Evolutionary conservation across 2,113 vertebrate genomes (phyloP).

Genomic region (Campylorhamphus procurvoides): DNA sequence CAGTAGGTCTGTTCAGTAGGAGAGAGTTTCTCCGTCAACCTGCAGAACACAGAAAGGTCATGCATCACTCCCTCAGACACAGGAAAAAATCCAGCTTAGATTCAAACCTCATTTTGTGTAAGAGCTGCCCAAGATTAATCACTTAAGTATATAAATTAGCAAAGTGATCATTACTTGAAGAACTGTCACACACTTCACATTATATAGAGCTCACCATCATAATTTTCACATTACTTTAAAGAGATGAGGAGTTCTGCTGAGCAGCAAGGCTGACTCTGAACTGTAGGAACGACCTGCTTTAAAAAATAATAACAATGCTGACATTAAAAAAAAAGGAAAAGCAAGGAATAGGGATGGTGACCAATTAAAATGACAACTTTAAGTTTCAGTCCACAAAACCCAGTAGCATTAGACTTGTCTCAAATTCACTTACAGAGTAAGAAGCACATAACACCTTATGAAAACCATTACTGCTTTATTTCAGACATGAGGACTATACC

Average conservation of each 20-base stretch:
- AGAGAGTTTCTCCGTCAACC: background rate
- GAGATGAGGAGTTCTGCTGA: background rate
- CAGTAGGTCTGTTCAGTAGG: background rate
- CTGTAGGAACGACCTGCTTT: background rate
- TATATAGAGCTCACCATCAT: background rate
- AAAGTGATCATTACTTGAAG: background rate
- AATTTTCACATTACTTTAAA: background rate
- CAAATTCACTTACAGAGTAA: background rate
- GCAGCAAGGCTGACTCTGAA: background rate
- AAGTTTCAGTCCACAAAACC: background rate
- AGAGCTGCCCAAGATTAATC: background rate
- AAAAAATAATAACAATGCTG: background rate
- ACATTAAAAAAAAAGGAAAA: background rate
- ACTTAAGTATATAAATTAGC: background rate
- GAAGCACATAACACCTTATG: background rate
- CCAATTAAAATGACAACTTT: background rate
- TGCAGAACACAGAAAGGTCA: background rate
- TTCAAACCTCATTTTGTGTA: background rate
- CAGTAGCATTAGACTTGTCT: background rate
- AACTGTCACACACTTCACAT: background rate
- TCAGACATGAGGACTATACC: rapidly evolving
- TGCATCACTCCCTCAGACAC: background rate
- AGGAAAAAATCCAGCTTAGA: background rate
- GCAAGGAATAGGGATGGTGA: background rate
- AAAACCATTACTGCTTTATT: background rate